Evolutionary conservation across 2,797 vertebrate genomes (phyloP), one percentile per base, ranked within the genome.

Genomic region (Girardinus metallicus): DNA sequence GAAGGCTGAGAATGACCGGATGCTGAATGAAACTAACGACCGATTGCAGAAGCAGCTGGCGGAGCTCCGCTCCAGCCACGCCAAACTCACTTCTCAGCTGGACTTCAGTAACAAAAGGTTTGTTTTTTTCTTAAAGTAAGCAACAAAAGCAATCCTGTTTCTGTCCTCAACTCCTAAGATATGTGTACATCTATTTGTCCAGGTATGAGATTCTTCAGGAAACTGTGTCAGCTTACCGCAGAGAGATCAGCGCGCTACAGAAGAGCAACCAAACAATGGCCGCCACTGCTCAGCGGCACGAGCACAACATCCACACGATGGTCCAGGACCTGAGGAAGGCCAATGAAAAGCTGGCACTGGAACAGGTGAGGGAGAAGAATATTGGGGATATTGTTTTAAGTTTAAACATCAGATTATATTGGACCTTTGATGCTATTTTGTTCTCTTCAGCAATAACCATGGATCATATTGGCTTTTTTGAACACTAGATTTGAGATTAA

Each of bases 151-250:
- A 13, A 43, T 26, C 7, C 12, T 1, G 46, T 12, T 29, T 73
- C 60, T 47, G 21, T 62, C 26, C n/a, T 43, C 36, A 72, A 26
- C 60, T 2, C 66, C 15, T 7, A n/a, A 41, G 16, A 36, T 1
- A n/a, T 0, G 1, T 11, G n/a, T 44, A 16, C 29, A 21, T 75
- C 23, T 80, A 21, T 53, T 12, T 73, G 4, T 36, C 83, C 83
- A 99, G 98, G 77, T 98, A 99, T 0, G 97, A 98, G 88, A 99
- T 99, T 96, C 95, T 99, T 21, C 98, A 99, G 93, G 97, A 99
- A 80, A 98, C 96, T 0, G 96, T 98, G 26, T 96, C 96, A 43
- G 95, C 97, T 18, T 98, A 97, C 91, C 96, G 97, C 34, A 94
- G 97, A 80, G 98, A 99, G 95, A 97, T 97, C 84, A 90, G 95